phyloP scores from a whole-genome alignment of 2,888 invertebrate species.

The Chrysotoxum bicinctum region DNA sequence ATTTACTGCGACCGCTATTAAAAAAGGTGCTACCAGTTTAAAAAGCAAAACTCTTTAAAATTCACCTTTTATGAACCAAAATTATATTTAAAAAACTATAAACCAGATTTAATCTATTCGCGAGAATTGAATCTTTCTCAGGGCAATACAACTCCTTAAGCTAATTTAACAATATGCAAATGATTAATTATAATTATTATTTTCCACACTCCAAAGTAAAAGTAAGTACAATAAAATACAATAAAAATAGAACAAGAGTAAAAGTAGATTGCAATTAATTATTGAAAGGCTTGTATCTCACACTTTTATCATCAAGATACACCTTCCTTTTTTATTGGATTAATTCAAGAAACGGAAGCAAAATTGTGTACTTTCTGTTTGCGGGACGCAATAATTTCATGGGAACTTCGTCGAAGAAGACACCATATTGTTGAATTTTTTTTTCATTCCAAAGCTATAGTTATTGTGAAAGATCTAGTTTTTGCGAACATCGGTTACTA shows the following conservation, averaged over 20 bases:
- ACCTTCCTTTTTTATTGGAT: constrained; percentile 29
- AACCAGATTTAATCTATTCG: too few relatives aligned
- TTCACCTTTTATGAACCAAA: too few relatives aligned
- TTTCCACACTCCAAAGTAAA: constrained; percentile 37
- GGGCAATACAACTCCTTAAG: background rate
- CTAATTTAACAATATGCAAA: background rate
- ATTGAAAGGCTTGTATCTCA: constrained; percentile 12
- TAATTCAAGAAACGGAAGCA: constrained; percentile 52
- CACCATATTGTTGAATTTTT: constrained; percentile 35
- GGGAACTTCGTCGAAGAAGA: constrained; percentile 37
- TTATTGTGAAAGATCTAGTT: constrained; percentile 48
- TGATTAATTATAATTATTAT: constrained; percentile 3
- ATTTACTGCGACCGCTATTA: too few relatives aligned
- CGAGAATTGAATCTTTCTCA: background rate
- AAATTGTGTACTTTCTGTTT: constrained; percentile 49
- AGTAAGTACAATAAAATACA: constrained; percentile 10
- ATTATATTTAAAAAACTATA: too few relatives aligned
- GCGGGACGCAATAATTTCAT: constrained; percentile 30
- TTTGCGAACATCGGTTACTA: constrained; percentile 2
- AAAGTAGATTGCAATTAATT: constrained; percentile 44
- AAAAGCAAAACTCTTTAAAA: too few relatives aligned
- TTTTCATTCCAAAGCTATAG: background rate
- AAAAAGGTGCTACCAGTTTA: too few relatives aligned
- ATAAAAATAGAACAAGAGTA: constrained; percentile 34
- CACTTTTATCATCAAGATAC: constrained; percentile 37